Percentiles rank a stretch among this genome's conserved stretches.
Evolutionary conservation across 2,113 vertebrate species (phyloP).

Genomic region (Emydocephalus ijimae): DNA sequence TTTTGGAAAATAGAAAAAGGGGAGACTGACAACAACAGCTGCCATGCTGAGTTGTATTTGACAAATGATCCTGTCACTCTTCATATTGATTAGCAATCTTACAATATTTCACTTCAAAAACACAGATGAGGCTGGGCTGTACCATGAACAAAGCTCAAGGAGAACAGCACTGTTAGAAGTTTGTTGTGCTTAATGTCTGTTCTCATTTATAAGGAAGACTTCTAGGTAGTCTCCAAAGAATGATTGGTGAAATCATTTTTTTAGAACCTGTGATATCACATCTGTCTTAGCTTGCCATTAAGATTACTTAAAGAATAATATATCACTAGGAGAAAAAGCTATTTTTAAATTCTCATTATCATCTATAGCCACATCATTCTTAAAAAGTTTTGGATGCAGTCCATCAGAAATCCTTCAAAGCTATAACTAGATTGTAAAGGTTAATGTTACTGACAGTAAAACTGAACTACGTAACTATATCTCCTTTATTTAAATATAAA

Average conservation of each 20-base stretch:
- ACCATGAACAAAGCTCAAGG: conserved; percentile 53
- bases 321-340: background rate
- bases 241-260: conserved; percentile 37
- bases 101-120: conserved; percentile 82
- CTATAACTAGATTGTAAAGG: background rate
- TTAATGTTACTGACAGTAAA: background rate
- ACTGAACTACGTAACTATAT: background rate
- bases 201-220: conserved; percentile 35
- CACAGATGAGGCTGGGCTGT: conserved; percentile 71
- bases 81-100: conserved; percentile 81
- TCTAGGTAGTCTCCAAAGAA: conserved; percentile 30
- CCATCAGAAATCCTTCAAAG: background rate
- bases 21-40: conserved; percentile 66
- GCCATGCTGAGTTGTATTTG: conserved; percentile 68
- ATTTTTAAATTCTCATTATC: background rate
- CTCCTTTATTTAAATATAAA: background rate
- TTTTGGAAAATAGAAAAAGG: conserved; percentile 43
- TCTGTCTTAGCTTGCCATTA: background rate
- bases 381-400: background rate
- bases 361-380: background rate
- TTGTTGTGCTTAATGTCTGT: conserved; percentile 55
- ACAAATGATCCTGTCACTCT: conserved; percentile 80
- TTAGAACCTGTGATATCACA: background rate
- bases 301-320: background rate
- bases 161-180: conserved; percentile 60